Conservation (phyloP, 23 tunicate species). For the Corella eumyota region DNA sequence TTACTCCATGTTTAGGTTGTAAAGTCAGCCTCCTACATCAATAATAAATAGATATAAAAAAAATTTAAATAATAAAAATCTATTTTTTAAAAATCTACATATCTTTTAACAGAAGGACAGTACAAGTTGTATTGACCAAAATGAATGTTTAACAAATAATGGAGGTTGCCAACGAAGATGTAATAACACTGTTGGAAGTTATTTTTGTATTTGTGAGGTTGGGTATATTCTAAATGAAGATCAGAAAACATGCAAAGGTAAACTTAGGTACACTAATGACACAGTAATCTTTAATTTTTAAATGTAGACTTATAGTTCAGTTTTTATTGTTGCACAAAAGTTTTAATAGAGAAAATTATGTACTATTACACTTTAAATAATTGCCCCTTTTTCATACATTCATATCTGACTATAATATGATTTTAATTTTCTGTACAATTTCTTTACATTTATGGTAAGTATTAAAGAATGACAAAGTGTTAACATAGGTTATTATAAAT, state of each 20-base stretch:
- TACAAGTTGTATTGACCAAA: constrained; percentile 25
- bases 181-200: constrained; percentile 52
- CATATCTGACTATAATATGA: no score
- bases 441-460: no score
- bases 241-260: constrained; percentile 36
- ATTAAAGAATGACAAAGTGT: no score
- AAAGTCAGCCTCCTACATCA: no score
- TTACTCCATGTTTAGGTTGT: no score
- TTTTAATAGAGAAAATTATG: background rate
- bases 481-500: no score
- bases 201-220: constrained; percentile 43
- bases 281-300: background rate
- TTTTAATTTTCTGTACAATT: no score
- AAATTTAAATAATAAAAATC: no score
- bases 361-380: background rate
- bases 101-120: constrained; percentile 14
- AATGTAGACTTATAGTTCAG: background rate
- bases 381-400: background rate
- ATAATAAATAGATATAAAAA: no score
- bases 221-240: constrained; percentile 40
- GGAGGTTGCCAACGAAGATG: constrained; percentile 85
- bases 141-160: constrained; percentile 48
- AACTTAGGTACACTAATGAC: no score
- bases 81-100: no score
- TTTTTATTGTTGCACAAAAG: background rate